Evolutionary conservation across 2,113 vertebrate genomes (phyloP).

Genomic region (Erinaceus europaeus): DNA sequence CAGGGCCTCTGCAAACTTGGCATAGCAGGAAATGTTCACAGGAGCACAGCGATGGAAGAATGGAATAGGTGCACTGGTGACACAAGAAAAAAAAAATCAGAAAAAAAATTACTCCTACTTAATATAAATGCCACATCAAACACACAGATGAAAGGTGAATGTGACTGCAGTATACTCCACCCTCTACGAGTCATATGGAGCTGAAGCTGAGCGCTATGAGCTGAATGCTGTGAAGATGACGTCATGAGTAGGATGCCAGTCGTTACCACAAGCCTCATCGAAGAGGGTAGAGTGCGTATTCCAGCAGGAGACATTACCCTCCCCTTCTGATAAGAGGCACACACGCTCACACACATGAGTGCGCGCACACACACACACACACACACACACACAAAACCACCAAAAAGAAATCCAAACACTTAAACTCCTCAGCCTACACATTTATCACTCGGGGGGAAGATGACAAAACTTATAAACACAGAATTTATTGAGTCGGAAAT

Average conservation of each 20-base stretch:
- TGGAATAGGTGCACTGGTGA: conserved; percentile 93
- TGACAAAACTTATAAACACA: conserved; percentile 66
- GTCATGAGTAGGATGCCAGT: conserved; percentile 75
- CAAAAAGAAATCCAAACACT: conserved; percentile 58
- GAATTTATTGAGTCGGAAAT: conserved; percentile 55
- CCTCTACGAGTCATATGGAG: conserved; percentile 74
- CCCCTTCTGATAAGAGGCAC: conserved; percentile 71
- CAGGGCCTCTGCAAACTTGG: conserved; percentile 96
- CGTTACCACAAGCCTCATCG: conserved; percentile 72
- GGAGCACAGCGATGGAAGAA: conserved; percentile 99
- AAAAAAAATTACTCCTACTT: conserved; percentile 92
- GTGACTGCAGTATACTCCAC: conserved; percentile 81
- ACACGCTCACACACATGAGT: conserved; percentile 17
- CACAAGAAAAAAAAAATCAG: conserved; percentile 90
- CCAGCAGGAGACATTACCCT: conserved; percentile 71
- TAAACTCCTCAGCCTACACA: conserved; percentile 26
- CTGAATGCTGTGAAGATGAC: conserved; percentile 81
- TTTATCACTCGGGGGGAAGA: conserved; percentile 45
- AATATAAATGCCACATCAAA: conserved; percentile 91
- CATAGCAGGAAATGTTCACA: conserved; percentile 96
- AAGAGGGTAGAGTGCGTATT: conserved; percentile 72
- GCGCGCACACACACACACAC: conserved; percentile 4
- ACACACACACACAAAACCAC: conserved; percentile 44
- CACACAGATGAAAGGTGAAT: conserved; percentile 88
- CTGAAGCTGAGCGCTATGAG: conserved; percentile 76